Evolutionary conservation across 2,797 vertebrate species (phyloP).

Genomic region (Amniataba percoides): DNA sequence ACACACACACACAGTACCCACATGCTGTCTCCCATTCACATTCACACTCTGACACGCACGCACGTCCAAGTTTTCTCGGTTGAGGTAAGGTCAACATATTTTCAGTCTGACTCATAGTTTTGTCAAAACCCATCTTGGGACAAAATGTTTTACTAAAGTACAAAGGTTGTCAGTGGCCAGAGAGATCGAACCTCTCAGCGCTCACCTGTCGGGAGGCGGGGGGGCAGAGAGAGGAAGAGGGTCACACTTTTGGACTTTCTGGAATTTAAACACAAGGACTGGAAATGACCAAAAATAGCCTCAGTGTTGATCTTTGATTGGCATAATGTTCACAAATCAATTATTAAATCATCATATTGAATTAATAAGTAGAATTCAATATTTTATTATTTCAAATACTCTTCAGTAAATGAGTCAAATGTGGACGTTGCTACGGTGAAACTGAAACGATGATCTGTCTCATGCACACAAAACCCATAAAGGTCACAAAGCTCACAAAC

Average conservation of each 20-base stretch:
- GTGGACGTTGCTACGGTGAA: too few relatives aligned
- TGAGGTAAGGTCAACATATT: constrained; percentile 70
- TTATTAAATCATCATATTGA: neutral
- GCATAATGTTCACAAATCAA: neutral
- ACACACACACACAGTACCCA: constrained; percentile 2
- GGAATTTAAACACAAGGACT: constrained; percentile 35
- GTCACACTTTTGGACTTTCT: constrained; percentile 7
- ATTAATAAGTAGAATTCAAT: too few relatives aligned
- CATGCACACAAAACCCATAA: too few relatives aligned
- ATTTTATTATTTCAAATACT: too few relatives aligned
- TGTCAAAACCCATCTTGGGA: constrained; percentile 62
- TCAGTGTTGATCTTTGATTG: neutral
- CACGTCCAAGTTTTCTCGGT: constrained; percentile 36
- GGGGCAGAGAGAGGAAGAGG: neutral
- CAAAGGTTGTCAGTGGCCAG: constrained; percentile 51
- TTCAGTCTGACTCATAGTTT: constrained; percentile 71
- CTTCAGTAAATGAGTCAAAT: too few relatives aligned
- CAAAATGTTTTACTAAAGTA: constrained; percentile 61
- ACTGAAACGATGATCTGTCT: too few relatives aligned
- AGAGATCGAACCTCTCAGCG: constrained; percentile 22
- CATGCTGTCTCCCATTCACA: constrained; percentile 33
- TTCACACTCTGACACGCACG: constrained; percentile 26
- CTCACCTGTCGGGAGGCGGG: constrained; percentile 37
- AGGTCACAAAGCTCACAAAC: too few relatives aligned
- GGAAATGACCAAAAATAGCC: neutral